A percentile compares a stretch with the other conserved stretches of the same genome.
Conservation (phyloP, 2,888 invertebrate genomes). For the Polia nebulosa region DNA sequence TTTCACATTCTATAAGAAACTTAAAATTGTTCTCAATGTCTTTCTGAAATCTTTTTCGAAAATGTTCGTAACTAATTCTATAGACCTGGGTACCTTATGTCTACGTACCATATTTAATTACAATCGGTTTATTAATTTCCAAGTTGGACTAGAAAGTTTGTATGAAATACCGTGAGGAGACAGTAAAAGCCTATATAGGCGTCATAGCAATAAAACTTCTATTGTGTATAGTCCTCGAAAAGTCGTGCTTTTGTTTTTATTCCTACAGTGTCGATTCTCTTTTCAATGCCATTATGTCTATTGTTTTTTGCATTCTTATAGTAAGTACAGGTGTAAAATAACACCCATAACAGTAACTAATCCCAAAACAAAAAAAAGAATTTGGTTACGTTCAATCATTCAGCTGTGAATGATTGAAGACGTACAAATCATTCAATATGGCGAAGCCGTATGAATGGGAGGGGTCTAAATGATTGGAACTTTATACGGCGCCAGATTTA, state of each 20-base stretch:
- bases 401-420: conserved; percentile 57
- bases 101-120: too few species aligned
- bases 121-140: too few species aligned
- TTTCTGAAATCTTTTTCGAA: too few species aligned
- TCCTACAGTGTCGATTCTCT: background rate
- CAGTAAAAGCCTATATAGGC: too few species aligned
- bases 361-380: conserved; percentile 23
- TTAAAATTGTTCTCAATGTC: too few species aligned
- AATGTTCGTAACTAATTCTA: too few species aligned
- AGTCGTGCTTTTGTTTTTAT: background rate
- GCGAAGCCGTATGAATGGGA: conserved; percentile 63
- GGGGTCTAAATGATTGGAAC: conserved; percentile 63
- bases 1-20: too few species aligned
- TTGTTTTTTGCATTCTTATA: background rate
- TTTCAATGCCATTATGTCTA: background rate
- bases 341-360: conserved; percentile 10
- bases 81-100: too few species aligned
- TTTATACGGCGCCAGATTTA: conserved; percentile 58
- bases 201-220: too few species aligned
- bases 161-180: too few species aligned
- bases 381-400: conserved; percentile 45
- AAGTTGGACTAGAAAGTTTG: too few species aligned
- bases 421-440: conserved; percentile 65
- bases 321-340: conserved; percentile 7
- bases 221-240: too few species aligned